These are phyloP conservation scores for Acanthaster planci DNA, from an alignment of 35 echinoderm and acorn worm species.

Conservation along the genomic window DNA sequence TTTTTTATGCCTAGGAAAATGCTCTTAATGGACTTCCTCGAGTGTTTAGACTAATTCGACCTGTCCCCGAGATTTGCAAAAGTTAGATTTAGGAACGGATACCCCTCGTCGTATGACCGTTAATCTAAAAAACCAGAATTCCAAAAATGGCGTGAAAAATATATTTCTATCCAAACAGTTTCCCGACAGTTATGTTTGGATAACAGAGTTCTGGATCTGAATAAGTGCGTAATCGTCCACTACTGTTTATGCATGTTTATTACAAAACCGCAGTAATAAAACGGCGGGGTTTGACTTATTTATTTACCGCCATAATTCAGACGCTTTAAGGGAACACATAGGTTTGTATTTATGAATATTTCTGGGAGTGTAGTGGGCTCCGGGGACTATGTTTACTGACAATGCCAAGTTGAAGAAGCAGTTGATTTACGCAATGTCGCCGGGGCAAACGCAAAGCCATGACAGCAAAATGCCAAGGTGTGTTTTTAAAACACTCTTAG, in stretches of 20 bases:
- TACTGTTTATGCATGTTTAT: constrained; percentile 9
- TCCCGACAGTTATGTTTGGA: neutral
- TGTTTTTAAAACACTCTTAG: no score
- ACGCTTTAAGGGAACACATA: neutral
- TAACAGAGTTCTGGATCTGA: neutral
- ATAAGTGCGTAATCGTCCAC: constrained; percentile 18
- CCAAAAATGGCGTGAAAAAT: neutral
- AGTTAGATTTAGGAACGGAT: neutral
- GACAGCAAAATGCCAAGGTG: neutral
- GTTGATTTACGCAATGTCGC: constrained; percentile 9
- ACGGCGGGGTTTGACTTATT: neutral
- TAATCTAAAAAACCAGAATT: neutral
- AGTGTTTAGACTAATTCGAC: neutral
- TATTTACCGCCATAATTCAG: constrained; percentile 12
- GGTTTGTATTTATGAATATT: neutral
- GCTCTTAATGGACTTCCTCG: neutral
- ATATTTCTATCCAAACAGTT: neutral
- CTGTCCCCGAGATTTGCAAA: neutral
- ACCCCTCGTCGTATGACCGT: neutral
- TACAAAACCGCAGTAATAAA: constrained; percentile 24
- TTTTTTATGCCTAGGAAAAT: neutral
- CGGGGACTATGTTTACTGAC: neutral
- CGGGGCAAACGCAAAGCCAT: neutral
- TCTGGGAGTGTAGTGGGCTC: neutral
- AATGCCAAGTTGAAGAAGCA: neutral